Base-by-base conservation (phyloP, 1,140 invertebrate species). In the Holotrichia oblita region DNA sequence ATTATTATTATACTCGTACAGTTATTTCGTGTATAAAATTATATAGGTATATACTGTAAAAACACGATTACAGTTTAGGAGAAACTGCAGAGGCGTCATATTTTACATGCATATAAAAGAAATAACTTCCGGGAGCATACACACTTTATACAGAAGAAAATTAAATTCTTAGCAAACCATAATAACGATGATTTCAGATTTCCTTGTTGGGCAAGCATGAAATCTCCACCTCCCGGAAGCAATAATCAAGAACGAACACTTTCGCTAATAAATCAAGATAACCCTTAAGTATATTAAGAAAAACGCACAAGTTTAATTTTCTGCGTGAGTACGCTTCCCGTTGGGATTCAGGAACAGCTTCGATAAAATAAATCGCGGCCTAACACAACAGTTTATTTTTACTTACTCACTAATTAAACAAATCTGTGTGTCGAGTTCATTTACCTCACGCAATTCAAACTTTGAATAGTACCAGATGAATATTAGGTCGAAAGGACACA, bases 371-470 rank as follows among this genome's bases (percentile, higher is more conserved):
- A n/a, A 17, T 55, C 48, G 17, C 6, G 48, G 17, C 48, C 48
- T 55, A 55, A 55, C 17, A 55, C 48, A 55, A 55, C 12, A 55
- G 48, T 55, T 55, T 55, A 55, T 55, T 55, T 55, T 55, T 55
- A 55, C 48, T 17, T 55, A 7, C 48, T 14, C 17, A 55, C 48
- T 55, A 55, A 55, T 55, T 55, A 55, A 55, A 55, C 48, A 55
- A 55, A 55, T 55, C 48, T 17, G 0, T 55, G 48, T 55, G 14
- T 55, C n/a, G 48, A n/a, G 48, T 55, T 55, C 48, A 17, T 14
- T 55, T 17, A 55, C 48, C 48, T 55, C 48, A 17, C n/a, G 48
- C 48, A 55, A 7, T 55, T 55, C 48, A n/a, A 7, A 14, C 48
- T 55, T 48, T 55, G 17, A n/a, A n/a, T 55, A 55, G 17, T 17